These are phyloP conservation scores for Sander lucioperca DNA, from an alignment of 2,113 vertebrate genomes.

Conservation along the genomic window DNA sequence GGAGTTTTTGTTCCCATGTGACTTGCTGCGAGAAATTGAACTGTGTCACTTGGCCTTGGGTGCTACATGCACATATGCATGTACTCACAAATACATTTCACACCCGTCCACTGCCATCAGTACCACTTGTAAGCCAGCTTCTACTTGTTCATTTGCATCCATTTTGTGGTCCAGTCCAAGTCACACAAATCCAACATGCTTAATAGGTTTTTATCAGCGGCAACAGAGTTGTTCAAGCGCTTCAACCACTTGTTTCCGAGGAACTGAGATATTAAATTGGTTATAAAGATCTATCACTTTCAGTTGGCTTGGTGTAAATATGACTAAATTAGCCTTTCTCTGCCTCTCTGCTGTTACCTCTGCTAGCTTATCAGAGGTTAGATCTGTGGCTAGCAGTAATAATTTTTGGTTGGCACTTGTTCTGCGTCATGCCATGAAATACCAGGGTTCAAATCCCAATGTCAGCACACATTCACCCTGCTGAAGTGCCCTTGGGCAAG, in stretches of 20 bases:
- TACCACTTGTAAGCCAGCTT: constrained; percentile 4
- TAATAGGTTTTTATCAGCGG: not conserved
- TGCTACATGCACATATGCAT: constrained; percentile 1
- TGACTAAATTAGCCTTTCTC: not conserved
- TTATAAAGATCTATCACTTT: not conserved
- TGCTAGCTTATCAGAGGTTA: not conserved
- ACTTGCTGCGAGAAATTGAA: constrained; percentile 28
- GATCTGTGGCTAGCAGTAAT: not conserved
- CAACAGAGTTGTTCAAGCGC: not conserved
- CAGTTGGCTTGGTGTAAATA: not conserved
- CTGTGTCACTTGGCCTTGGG: constrained; percentile 28
- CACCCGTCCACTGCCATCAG: not conserved
- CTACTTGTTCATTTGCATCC: not conserved
- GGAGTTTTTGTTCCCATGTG: constrained; percentile 44
- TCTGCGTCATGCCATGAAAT: not conserved
- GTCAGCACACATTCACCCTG: not conserved
- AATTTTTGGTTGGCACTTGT: not conserved
- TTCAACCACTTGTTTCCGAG: not conserved
- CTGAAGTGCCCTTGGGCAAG: not conserved
- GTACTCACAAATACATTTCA: constrained; percentile 15
- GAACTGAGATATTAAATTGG: not conserved
- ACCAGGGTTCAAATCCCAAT: not conserved
- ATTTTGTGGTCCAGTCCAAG: not conserved
- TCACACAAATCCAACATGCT: not conserved
- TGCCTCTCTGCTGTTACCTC: not conserved